Evolutionary conservation across 2,888 invertebrate genomes (phyloP), one percentile per base, ranked within the genome.

Genomic region (Stomorhina lunata): DNA sequence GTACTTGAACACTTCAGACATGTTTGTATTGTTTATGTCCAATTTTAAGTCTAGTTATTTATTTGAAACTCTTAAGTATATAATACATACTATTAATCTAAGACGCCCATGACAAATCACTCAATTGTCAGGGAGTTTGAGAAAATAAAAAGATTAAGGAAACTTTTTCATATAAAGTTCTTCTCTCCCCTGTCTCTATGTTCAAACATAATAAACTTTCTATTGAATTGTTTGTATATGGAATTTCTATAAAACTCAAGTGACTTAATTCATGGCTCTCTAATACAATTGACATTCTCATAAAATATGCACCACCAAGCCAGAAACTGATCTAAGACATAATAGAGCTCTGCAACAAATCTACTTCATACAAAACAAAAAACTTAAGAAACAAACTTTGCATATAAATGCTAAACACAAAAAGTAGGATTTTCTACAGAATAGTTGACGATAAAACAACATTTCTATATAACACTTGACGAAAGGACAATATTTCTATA

Each of bases 41-140:
- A 63, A 59, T 76, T 71, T 71, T 34, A 75, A 53, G 50, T 77
- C 61, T 81, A 59, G 82, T 82, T 82, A 82, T 82, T 79, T 82
- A 82, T 82, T 76, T 79, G 40, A 75, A 79, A 79, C 79, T 75
- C 75, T 69, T 71, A 66, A 75, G 66, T 61, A 79, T 79, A 82
- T 82, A 82, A 82, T 82, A 82, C 79, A 79, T 71, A 66, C 80
- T 85, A 86, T 85, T 84, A 85, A 83, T 85, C 83, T 80, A 37
- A 75, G 75, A 78, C 82, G 82, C 78, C 84, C 75, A 83, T 83
- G 85, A 86, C 86, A 86, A 86, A 86, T 86, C 86, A 86, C 86
- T 86, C 86, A 85, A 85, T 85, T 82, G 82, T 82, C 82, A 82
- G 79, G 29, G n/a, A 25, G 29, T 63, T 40, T 43, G 20, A 55